A percentile compares a stretch with the other conserved stretches of the same genome.
Conservation (phyloP, 2,113 vertebrate species). For the Melierax canorus region DNA sequence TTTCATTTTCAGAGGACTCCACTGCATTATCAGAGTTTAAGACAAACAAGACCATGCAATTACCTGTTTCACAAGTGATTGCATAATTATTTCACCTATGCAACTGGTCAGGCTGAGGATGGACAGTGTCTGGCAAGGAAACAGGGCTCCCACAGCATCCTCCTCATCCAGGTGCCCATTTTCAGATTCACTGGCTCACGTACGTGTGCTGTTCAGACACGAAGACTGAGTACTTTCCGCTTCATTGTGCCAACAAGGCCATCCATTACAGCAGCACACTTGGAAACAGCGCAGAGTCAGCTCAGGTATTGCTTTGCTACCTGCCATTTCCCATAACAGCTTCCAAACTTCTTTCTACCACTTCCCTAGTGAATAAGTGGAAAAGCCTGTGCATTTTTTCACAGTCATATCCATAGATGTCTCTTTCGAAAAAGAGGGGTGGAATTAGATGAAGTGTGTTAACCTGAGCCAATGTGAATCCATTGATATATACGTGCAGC, state of each 20-base stretch:
- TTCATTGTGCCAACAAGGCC: neutral
- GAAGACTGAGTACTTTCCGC: neutral
- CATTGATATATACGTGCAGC: no score
- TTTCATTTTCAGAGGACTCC: neutral
- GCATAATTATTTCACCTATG: neutral
- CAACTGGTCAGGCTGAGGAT: neutral
- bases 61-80: neutral
- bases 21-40: neutral
- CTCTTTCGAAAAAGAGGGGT: neutral
- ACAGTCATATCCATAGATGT: neutral
- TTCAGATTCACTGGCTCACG: neutral
- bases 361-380: neutral
- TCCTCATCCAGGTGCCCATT: neutral
- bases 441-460: neutral
- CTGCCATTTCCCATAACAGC: neutral
- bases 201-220: accelerated
- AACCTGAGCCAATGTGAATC: neutral
- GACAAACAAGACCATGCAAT: neutral
- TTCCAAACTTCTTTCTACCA: neutral
- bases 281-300: neutral
- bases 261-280: neutral
- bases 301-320: neutral
- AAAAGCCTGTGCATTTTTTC: neutral
- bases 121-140: neutral
- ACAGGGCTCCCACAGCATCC: neutral